Conservation (phyloP, 2,888 invertebrate species). For the Mimumesa dahlbomi region DNA sequence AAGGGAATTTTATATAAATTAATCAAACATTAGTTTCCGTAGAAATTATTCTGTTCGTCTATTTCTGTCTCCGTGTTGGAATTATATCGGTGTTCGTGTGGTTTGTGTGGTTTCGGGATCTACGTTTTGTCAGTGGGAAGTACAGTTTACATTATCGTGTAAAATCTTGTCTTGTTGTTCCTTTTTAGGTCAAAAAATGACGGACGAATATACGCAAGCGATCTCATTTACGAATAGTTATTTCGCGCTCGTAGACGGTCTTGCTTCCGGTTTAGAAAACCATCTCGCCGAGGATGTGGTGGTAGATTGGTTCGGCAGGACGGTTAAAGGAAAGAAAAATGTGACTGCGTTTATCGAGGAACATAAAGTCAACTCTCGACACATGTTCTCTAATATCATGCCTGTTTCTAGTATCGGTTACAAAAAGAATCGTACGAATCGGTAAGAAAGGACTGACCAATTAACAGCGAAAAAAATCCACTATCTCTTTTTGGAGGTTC, state of each 20-base stretch:
- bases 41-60: background rate
- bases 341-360: slow-evolving; percentile 82
- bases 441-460: slow-evolving; percentile 31
- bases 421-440: slow-evolving; percentile 30
- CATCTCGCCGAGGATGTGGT: slow-evolving; percentile 82
- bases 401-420: slow-evolving; percentile 57
- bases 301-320: slow-evolving; percentile 86
- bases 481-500: background rate
- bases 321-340: slow-evolving; percentile 83
- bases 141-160: background rate
- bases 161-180: no score
- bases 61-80: background rate
- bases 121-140: no score
- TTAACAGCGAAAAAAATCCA: background rate
- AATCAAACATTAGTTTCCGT: background rate
- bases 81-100: no score
- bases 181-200: slow-evolving; percentile 22
- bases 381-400: slow-evolving; percentile 81
- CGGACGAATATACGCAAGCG: slow-evolving; percentile 67
- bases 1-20: background rate
- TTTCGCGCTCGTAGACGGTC: slow-evolving; percentile 81
- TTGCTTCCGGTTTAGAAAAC: slow-evolving; percentile 80
- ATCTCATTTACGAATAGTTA: slow-evolving; percentile 81
- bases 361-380: slow-evolving; percentile 81
- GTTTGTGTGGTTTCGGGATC: slow-evolving; percentile 14